Base-by-base conservation (phyloP, 1,140 invertebrate species). In the Epicauta chinensis region DNA sequence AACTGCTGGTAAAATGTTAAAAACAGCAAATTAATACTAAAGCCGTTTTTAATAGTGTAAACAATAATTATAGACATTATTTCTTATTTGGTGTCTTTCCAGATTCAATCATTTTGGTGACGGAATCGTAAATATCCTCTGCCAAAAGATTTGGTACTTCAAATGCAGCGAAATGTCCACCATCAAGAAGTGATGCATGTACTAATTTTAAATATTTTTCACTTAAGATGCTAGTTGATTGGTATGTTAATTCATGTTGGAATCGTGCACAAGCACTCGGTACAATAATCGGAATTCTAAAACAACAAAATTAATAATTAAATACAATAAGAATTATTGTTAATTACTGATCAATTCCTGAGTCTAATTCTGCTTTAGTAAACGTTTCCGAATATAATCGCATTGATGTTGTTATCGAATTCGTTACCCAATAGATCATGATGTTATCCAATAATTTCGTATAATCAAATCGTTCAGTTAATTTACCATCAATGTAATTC, bases 91-190 rank as follows among this genome's bases (percentile, higher is more conserved):
- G 4, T 51, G 17, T 34, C 40, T 48, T 54, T 16, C 11, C 35
- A 39, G n/a, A 48, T 40, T 23, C n/a, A 35, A 15, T 35, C 11
- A 62, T 52, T 45, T 66, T 67, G 7, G 61, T 51, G 2, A 64
- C 50, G 13, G 55, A 56, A 47, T 16, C 11, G 41, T 53, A 46
- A 77, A 68, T 37, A 59, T 93, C 89, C 3, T 81, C 73, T 3
- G 84, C 78, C 1, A 93, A 60, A 10, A 80, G 59, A 60, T 82
- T 61, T 0, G 91, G 91, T 38, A 83, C 77, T 65, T 95, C 86
- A 53, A 93, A 78, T 0, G 87, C 89, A 3, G 86, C 84, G 67
- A 94, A 95, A 71, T 95, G 92, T 2, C 92, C 92, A 5, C 90
- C 90, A 1, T 78, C 73, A 13, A 78, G 56, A 44, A 84, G 75